Evolutionary conservation across 2,113 vertebrate genomes (phyloP).

Genomic region (Scomber scombrus): DNA sequence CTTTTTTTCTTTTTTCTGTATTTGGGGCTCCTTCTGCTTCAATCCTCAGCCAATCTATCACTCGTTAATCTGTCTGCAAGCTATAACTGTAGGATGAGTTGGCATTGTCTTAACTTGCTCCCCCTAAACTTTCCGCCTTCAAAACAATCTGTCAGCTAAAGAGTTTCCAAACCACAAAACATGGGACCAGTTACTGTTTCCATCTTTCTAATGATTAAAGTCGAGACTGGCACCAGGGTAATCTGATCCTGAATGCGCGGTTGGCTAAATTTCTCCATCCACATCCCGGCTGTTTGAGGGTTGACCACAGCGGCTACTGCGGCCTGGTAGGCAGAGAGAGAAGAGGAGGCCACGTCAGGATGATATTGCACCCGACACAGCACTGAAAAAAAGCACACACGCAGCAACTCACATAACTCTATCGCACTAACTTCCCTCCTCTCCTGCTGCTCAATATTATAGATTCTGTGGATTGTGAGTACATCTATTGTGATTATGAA

Average conservation of each 20-base stretch:
- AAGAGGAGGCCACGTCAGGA: conserved; percentile 68
- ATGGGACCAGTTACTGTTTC: conserved; percentile 57
- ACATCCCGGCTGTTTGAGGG: conserved; percentile 70
- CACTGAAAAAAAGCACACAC: background rate
- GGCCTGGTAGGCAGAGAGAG: conserved; percentile 56
- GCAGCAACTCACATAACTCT: conserved; percentile 36
- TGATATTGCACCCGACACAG: conserved; percentile 35
- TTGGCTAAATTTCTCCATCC: conserved; percentile 64
- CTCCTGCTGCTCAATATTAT: conserved; percentile 54
- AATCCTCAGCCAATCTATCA: background rate
- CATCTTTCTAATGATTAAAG: conserved; percentile 62
- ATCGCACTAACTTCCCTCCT: conserved; percentile 41
- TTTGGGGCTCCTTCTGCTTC: background rate
- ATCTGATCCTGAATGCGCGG: conserved; percentile 64
- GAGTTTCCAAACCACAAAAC: conserved; percentile 63
- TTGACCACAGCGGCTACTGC: conserved; percentile 68
- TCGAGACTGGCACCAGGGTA: conserved; percentile 53
- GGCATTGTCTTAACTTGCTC: conserved; percentile 28
- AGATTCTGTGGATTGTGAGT: conserved; percentile 49
- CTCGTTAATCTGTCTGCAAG: background rate
- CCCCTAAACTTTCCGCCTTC: conserved; percentile 47
- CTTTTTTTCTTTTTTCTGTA: background rate
- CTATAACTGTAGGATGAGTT: conserved; percentile 5
- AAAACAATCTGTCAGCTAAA: conserved; percentile 43
- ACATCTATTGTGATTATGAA: conserved; percentile 68